Evolutionary conservation across 30 jellyfish, hydroid and myxozoan species (phyloP), one percentile per base, ranked within the genome.

Genomic region (Pseudorhiza aurosa): DNA sequence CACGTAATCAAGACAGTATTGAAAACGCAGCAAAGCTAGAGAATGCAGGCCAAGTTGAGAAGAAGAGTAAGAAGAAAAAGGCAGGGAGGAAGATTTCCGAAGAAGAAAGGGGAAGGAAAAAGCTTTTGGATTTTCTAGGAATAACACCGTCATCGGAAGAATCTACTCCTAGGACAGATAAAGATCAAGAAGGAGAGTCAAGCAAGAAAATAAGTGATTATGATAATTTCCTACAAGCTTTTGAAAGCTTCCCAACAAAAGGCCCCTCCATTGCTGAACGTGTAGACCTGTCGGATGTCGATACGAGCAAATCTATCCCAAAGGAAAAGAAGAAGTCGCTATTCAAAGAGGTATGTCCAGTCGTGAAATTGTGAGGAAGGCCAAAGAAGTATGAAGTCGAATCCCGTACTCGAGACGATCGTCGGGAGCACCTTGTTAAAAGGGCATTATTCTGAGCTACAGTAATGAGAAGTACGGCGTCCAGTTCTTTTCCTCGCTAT

Each of bases 261-360:
- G 35, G 73, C 63, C 26, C 73, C 18, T 15, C 58, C 29, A 17
- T 24, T 37, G 71, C 63, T 0, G 57, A 27, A 44, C 45, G 82
- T 77, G 89, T 47, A 3, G 82, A 77, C 46, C 32, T 77, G 10
- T 45, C 63, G 8, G 82, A 74, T 31, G 45, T 77, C 14, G 89
- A 65, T 32, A 4, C 17, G 2, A 43, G 8, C 19, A 55, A 45
- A 18, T 30, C 22, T 36, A 70, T 40, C 29, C 75, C 79, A 65
- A 31, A 40, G 4, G 62, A 65, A 36, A 60, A 65, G 37, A 46
- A 47, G 72, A 31, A 71, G 55, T 72, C 49, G 32, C n/a, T 24
- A 11, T 17, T 21, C 44, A 31, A 40, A 45, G 36, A 25, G 0
- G 75, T 60, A 25, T 4, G 55, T 60, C 3, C 17, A 30, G 29